phyloP scores from a whole-genome alignment of 1,140 invertebrate genomes.

The Homalodisca vitripennis region DNA sequence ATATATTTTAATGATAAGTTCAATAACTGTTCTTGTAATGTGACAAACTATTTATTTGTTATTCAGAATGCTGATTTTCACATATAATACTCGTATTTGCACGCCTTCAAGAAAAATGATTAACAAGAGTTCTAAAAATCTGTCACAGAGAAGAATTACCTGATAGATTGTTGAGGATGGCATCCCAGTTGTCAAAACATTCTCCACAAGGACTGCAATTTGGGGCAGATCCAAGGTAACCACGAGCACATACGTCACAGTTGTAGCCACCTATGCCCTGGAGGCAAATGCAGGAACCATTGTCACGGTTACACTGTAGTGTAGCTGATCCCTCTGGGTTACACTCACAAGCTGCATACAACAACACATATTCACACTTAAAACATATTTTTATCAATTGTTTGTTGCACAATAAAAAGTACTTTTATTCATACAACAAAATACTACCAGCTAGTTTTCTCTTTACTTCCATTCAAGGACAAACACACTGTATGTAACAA shows the following conservation, averaged over 20 bases:
- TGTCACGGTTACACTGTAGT: slow-evolving; percentile 81
- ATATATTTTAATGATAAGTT: too few relatives aligned
- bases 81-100: too few relatives aligned
- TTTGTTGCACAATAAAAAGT: neutral
- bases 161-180: slow-evolving; percentile 73
- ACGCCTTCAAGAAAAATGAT: too few relatives aligned
- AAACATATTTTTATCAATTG: neutral
- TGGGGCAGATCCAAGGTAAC: slow-evolving; percentile 87
- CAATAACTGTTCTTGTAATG: too few relatives aligned
- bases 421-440: slow-evolving; percentile 28
- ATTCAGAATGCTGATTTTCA: too few relatives aligned
- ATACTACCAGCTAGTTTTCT: too few relatives aligned
- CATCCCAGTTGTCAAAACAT: slow-evolving; percentile 99
- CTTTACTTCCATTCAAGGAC: too few relatives aligned
- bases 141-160: slow-evolving; percentile 50
- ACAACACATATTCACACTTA: neutral
- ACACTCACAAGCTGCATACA: slow-evolving; percentile 76
- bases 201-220: slow-evolving; percentile 94
- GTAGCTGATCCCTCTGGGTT: slow-evolving; percentile 81
- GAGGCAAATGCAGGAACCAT: slow-evolving; percentile 85
- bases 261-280: slow-evolving; percentile 92
- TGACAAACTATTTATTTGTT: too few relatives aligned
- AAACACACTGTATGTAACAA: too few relatives aligned
- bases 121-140: too few relatives aligned
- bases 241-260: slow-evolving; percentile 93